Evolutionary conservation across 64 coral and sea anemone genomes (phyloP).

Genomic region (Astreopora myriophthalma): DNA sequence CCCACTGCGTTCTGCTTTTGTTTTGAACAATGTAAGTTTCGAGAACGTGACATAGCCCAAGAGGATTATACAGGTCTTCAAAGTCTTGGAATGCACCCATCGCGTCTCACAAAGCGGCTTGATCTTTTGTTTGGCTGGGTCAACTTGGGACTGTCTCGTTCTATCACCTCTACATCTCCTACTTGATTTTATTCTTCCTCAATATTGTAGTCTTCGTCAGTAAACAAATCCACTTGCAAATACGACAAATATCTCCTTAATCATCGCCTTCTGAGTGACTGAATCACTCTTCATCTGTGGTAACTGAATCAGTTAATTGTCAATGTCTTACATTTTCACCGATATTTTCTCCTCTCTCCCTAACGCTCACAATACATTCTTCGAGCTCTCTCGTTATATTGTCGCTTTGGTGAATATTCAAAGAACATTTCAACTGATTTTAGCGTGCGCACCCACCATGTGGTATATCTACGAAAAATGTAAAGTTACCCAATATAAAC

Average conservation of each 20-base stretch:
- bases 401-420: constrained; percentile 67
- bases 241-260: constrained; percentile 18
- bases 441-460: neutral
- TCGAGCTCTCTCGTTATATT: neutral
- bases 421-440: constrained; percentile 75
- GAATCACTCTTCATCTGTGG: too few relatives aligned
- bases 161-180: constrained; percentile 14
- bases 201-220: too few relatives aligned
- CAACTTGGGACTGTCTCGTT: constrained; percentile 27
- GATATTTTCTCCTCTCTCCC: too few relatives aligned
- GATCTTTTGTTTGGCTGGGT: constrained; percentile 66
- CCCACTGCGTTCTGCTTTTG: constrained; percentile 61
- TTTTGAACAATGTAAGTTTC: constrained; percentile 52
- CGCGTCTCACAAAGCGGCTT: constrained; percentile 72
- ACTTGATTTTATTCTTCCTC: constrained; percentile 23
- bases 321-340: too few relatives aligned
- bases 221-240: too few relatives aligned
- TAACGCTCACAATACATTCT: too few relatives aligned
- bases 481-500: too few relatives aligned
- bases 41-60: constrained; percentile 56
- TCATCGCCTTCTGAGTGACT: constrained; percentile 56
- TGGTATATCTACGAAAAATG: too few relatives aligned
- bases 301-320: too few relatives aligned
- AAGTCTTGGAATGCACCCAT: constrained; percentile 71
- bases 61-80: constrained; percentile 63